Evolutionary conservation across 2,888 invertebrate species (phyloP).

Genomic region (Ormyrus rosae): DNA sequence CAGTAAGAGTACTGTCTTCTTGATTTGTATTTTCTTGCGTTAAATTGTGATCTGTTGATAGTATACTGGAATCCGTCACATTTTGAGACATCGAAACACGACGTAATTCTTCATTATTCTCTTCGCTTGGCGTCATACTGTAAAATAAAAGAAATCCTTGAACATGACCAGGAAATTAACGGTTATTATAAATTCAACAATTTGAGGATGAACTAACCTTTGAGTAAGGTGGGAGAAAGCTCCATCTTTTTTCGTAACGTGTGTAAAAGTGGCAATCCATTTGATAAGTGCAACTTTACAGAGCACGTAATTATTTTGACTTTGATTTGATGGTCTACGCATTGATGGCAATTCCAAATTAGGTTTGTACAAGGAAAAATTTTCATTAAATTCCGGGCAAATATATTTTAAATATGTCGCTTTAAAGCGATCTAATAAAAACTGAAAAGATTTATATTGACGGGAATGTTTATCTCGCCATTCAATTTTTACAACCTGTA

Average conservation of each 20-base stretch:
- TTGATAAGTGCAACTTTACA: slow-evolving; percentile 92
- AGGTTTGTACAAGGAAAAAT: slow-evolving; percentile 89
- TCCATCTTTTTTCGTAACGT: slow-evolving; percentile 83
- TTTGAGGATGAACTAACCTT: slow-evolving; percentile 61
- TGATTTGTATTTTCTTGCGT: slow-evolving; percentile 67
- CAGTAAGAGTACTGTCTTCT: slow-evolving; percentile 74
- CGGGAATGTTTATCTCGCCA: slow-evolving; percentile 91
- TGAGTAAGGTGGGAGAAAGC: slow-evolving; percentile 71
- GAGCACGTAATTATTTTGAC: slow-evolving; percentile 78
- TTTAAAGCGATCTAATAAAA: slow-evolving; percentile 94
- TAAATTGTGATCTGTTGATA: slow-evolving; percentile 66
- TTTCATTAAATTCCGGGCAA: slow-evolving; percentile 90
- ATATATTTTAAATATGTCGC: slow-evolving; percentile 92
- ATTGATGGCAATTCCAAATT: slow-evolving; percentile 86
- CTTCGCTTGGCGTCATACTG: slow-evolving; percentile 74
- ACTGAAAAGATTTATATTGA: slow-evolving; percentile 91
- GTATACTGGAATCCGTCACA: slow-evolving; percentile 68
- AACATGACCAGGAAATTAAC: background rate
- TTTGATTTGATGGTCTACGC: slow-evolving; percentile 81
- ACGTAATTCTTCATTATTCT: slow-evolving; percentile 73
- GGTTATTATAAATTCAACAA: background rate
- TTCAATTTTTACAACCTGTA: slow-evolving; percentile 86
- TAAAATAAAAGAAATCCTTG: slow-evolving; percentile 10
- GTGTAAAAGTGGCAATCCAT: slow-evolving; percentile 89
- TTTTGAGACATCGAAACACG: slow-evolving; percentile 74